Conservation (phyloP, 2,888 invertebrate genomes). For the Punctoribates punctum region DNA sequence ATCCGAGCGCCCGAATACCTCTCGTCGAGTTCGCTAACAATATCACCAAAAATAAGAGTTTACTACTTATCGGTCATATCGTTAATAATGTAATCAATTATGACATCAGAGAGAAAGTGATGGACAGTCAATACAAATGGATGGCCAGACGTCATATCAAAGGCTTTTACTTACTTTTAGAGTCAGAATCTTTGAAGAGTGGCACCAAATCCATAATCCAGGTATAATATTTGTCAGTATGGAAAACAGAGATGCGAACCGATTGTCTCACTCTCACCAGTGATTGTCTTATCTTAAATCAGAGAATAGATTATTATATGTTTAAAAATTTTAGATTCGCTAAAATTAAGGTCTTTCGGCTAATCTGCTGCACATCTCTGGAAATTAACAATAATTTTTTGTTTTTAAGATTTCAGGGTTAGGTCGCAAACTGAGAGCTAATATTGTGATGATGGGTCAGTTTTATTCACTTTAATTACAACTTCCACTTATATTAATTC, state of each 20-base stretch:
- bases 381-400: constrained; percentile 39
- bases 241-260: too few species aligned
- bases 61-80: constrained; percentile 42
- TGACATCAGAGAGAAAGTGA: constrained; percentile 40
- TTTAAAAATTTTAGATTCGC: too few species aligned
- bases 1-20: constrained; percentile 77
- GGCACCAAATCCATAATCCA: constrained; percentile 54
- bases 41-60: constrained; percentile 69
- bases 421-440: constrained; percentile 56
- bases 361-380: too few species aligned
- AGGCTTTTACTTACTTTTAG: constrained; percentile 48
- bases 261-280: too few species aligned
- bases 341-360: too few species aligned
- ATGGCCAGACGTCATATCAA: constrained; percentile 46
- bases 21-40: constrained; percentile 84
- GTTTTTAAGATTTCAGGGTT: constrained; percentile 55
- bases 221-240: constrained; percentile 48
- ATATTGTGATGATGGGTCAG: constrained; percentile 56
- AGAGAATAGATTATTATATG: too few species aligned
- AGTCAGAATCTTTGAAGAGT: constrained; percentile 52
- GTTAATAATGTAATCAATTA: constrained; percentile 8
- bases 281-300: too few species aligned
- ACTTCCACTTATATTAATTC: not conserved
- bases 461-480: too few species aligned
- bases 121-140: constrained; percentile 48